Percentiles rank a stretch among this genome's conserved stretches.
These are phyloP conservation scores for Merluccius polli DNA, from an alignment of 2,797 vertebrate genomes.

Conservation along the genomic window DNA sequence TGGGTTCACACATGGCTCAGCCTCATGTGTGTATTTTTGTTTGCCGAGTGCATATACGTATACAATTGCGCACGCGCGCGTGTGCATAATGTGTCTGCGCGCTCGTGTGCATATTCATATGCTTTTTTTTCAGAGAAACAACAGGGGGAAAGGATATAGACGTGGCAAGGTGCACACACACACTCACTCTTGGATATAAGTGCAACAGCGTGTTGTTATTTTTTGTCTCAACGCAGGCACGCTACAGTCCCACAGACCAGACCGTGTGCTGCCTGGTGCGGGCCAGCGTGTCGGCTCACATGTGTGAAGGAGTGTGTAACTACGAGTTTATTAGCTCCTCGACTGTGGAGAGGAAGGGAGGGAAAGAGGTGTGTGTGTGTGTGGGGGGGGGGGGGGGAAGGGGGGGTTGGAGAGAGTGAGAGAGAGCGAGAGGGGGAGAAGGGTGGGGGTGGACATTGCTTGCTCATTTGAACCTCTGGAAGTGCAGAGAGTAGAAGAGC, in stretches of 20 bases:
- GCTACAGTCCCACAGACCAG: not conserved
- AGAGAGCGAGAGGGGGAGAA: constrained; percentile 37
- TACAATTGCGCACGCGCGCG: not conserved
- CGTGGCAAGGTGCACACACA: not conserved
- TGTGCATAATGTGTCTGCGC: constrained; percentile 2
- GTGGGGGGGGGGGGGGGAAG: constrained; percentile 26
- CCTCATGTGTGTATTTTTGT: not conserved
- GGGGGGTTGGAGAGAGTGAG: constrained; percentile 18
- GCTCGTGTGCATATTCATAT: not conserved
- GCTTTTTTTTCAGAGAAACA: not conserved
- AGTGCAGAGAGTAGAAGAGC: constrained; percentile 61
- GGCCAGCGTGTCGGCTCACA: not conserved
- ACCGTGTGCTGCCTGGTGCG: not conserved
- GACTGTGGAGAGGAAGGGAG: constrained; percentile 49
- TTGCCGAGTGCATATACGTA: not conserved
- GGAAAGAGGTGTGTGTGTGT: constrained; percentile 15
- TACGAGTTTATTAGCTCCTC: not conserved
- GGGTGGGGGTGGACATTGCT: constrained; percentile 62
- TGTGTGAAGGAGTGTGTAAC: not conserved
- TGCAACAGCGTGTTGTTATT: not conserved
- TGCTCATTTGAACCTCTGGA: constrained; percentile 69
- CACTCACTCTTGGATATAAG: not conserved
- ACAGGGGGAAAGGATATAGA: not conserved
- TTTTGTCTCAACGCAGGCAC: not conserved
- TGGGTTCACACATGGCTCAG: not conserved